Evolutionary conservation across 2,888 invertebrate species (phyloP), one percentile per base, ranked within the genome.

Genomic region (Hyppa rectilinea): DNA sequence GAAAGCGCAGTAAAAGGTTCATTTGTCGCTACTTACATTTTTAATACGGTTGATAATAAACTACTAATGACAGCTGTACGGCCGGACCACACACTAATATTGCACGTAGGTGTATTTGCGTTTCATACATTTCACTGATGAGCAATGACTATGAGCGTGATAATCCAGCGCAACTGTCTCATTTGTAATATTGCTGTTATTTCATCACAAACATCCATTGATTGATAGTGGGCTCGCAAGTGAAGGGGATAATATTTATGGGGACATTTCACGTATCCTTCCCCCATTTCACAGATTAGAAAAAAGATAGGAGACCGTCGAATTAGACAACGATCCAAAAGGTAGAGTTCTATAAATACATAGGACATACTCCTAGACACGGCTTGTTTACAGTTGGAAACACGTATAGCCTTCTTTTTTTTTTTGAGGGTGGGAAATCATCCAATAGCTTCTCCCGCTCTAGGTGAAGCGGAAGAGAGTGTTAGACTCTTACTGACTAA

Each of bases 31-130:
- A 63, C 38, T 56, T 65, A 43, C 38, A 75, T 70, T 71, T 76
- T 76, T 71, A 76, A 76, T 71, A 38, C 5, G 26, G n/a, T 52
- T 62, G 47, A 47, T 65, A 60, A 72, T 55, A 62, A 67, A 34
- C 58, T 10, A 38, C 49, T 72, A 76, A 75, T 71, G 60, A 75
- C 34, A 61, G 5, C 40, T 29, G 17, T 64, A n/a, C 17, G 10
- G 26, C 6, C 17, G n/a, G n/a, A 52, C 60, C 29, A 49, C 52
- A 29, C 58, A 47, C 29, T 66, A 76, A 71, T 60, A 43, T 40
- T 47, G 43, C 50, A 43, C 36, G 47, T n/a, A 38, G 26, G 43
- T 36, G 9, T 65, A 76, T 76, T 76, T 36, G 47, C 29, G 36
- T 49, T 71, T 26, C 60, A 64, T 56, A 29, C 40, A 71, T 62